Base-by-base conservation (phyloP, 2,113 vertebrate species). In the Menidia beryllina region DNA sequence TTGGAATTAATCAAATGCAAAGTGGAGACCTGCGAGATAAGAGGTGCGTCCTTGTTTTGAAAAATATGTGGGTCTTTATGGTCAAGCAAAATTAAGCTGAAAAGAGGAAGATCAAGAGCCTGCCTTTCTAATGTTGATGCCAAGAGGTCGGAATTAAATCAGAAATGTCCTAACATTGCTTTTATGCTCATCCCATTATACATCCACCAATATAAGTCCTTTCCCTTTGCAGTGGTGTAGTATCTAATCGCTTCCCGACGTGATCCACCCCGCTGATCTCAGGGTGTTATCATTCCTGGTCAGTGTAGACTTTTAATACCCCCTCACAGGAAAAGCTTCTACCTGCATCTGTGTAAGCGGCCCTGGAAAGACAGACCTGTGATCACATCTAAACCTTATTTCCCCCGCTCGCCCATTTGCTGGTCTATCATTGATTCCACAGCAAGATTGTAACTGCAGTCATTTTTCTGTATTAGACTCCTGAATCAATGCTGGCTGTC, bases 91-190 rank as follows among this genome's bases (percentile, higher is more conserved):
- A 6, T 17, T 19, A 49, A 13, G 7, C 21, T 17, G 69, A 12
- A 82, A 6, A 92, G 91, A 59, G 75, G 81, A 61, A 17, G 84
- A 39, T 96, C 96, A 45, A 89, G 91, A 83, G 94, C 92, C 20
- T 98, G 96, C 60, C 91, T 97, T 50, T 83, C 91, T 38, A 94
- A 97, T 57, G 75, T 97, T 73, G 96, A 96, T 52, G 83, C 94
- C 47, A 65, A 87, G 61, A 95, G 95, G 96, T 97, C 82, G 70
- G 75, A 27, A 26, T 25, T n/a, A 45, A 17, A n/a, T 63, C 21
- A 27, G 26, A 30, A 30, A 41, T 24, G 4, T 34, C 30, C 10
- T 6, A 14, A 34, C 24, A 19, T 54, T 45, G n/a, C 45, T 54
- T 67, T 11, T 13, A 41, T 47, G 30, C 30, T 34, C 10, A 10